phyloP scores from a whole-genome alignment of 2,113 vertebrate genomes.

The Beaufortia kweichowensis region DNA sequence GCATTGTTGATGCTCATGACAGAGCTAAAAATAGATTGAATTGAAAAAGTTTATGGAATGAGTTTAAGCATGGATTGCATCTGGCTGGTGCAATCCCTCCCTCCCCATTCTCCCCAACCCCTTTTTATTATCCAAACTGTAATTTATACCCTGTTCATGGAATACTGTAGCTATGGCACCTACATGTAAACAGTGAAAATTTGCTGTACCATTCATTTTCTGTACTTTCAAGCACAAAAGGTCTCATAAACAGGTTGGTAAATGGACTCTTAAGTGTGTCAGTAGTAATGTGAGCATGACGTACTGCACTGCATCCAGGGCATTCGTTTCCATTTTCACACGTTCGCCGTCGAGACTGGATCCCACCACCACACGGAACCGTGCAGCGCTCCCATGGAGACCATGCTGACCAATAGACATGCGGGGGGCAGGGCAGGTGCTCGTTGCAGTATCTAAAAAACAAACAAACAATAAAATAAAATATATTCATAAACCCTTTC shows the following conservation, averaged over 20 bases:
- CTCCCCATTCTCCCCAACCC: too few relatives aligned
- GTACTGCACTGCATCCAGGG: conserved; percentile 86
- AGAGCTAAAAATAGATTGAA: background rate
- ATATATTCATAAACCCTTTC: background rate
- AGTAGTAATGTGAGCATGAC: conserved; percentile 46
- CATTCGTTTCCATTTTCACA: conserved; percentile 96
- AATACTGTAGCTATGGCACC: conserved; percentile 7
- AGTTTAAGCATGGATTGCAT: conserved; percentile 29
- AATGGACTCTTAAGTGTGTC: background rate
- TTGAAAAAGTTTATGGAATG: background rate
- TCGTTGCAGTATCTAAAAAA: conserved; percentile 92
- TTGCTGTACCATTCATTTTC: background rate
- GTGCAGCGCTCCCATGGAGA: conserved; percentile 95
- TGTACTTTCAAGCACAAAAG: background rate
- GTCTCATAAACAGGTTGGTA: background rate
- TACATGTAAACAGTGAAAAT: background rate
- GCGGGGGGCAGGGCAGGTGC: conserved; percentile 90
- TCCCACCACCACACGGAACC: conserved; percentile 90
- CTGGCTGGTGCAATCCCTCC: background rate
- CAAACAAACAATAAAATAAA: conserved; percentile 29
- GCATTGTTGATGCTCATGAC: background rate
- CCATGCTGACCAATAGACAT: conserved; percentile 95
- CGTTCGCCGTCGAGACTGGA: conserved; percentile 87
- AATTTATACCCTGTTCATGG: background rate
- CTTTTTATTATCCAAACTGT: background rate